Evolutionary conservation across 2,888 invertebrate genomes (phyloP).

Genomic region (Anorthoa munda): DNA sequence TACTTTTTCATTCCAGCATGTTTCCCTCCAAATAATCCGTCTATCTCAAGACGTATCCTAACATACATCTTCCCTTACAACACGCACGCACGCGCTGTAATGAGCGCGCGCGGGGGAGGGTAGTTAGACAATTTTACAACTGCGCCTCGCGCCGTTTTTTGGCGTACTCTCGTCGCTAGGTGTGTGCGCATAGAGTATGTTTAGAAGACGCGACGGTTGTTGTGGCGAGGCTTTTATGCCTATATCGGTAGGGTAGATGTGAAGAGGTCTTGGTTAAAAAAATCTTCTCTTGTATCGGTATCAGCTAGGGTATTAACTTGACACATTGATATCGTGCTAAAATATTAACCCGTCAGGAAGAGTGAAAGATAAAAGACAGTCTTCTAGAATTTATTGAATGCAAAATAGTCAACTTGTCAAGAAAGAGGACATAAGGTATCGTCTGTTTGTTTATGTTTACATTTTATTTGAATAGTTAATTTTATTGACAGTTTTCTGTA

Average conservation of each 20-base stretch:
- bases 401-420: no score
- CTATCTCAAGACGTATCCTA: slow-evolving; percentile 72
- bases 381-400: no score
- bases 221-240: slow-evolving; percentile 44
- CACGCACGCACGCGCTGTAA: slow-evolving; percentile 87
- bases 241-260: slow-evolving; percentile 1
- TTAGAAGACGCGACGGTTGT: slow-evolving; percentile 63
- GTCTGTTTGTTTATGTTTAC: no score
- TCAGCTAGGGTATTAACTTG: no score
- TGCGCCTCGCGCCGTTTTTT: slow-evolving; percentile 89
- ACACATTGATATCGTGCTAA: no score
- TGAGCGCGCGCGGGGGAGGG: slow-evolving; percentile 88
- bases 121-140: slow-evolving; percentile 91
- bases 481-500: no score
- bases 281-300: no score
- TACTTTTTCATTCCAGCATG: neutral
- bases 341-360: no score
- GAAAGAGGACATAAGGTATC: no score
- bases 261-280: neutral
- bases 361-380: no score
- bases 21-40: neutral
- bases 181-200: slow-evolving; percentile 82
- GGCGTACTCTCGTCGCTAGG: slow-evolving; percentile 88
- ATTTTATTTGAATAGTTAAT: no score
- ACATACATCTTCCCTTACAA: slow-evolving; percentile 65